Percentiles rank a stretch among this genome's conserved stretches.
These are phyloP conservation scores for Cygnus buccinator DNA, from an alignment of 2,113 vertebrate genomes.

Conservation along the genomic window DNA sequence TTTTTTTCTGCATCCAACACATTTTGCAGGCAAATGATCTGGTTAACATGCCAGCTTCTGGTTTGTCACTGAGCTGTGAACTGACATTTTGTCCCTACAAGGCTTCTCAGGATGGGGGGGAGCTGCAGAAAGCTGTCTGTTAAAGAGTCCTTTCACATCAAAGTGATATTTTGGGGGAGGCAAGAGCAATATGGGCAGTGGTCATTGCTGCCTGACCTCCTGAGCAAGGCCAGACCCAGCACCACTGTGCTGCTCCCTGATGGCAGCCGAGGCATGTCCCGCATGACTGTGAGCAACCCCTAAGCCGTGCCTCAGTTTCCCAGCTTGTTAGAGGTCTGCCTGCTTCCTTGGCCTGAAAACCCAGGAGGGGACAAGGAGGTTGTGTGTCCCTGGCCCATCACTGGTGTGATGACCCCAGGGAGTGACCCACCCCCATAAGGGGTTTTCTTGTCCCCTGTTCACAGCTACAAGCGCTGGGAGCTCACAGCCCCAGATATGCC, in stretches of 20 bases:
- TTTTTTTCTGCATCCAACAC: no score
- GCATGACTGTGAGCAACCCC: background rate
- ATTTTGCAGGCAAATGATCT: background rate
- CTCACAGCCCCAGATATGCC: background rate
- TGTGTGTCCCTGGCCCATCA: background rate
- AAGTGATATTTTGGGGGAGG: background rate
- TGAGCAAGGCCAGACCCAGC: background rate
- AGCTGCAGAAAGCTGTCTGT: background rate
- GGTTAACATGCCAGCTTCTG: background rate
- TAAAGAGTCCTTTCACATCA: background rate
- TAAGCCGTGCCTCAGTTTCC: background rate
- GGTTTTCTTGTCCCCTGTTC: background rate
- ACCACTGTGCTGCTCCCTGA: rapidly evolving
- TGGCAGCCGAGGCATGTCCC: rapidly evolving
- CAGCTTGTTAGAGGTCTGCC: background rate
- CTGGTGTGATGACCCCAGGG: background rate
- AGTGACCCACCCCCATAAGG: background rate
- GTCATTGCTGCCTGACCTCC: rapidly evolving
- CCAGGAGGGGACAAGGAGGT: background rate
- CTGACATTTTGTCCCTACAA: background rate
- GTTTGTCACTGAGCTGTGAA: background rate
- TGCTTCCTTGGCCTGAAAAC: background rate
- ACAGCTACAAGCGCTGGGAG: no score
- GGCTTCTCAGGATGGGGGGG: background rate
- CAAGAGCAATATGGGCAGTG: rapidly evolving